Base-by-base conservation (phyloP, 2,797 vertebrate species). In the Mus caroli region DNA sequence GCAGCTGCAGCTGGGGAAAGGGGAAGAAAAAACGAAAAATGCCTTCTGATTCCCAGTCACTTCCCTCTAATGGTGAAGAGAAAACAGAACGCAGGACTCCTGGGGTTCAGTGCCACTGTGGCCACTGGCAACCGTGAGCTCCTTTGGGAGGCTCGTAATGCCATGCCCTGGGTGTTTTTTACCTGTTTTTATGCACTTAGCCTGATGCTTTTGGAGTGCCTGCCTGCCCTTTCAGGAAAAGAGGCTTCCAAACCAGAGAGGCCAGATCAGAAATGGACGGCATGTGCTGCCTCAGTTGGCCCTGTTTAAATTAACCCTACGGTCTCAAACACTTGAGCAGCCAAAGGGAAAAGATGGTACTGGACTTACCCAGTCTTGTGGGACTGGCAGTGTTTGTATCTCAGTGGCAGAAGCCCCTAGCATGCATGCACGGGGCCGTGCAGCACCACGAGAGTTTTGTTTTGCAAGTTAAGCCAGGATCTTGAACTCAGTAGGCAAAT, bases 301-400 rank as follows among this genome's bases (percentile, higher is more conserved):
- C n/a, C 46, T 46, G 26, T 54, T 58, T 75, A n/a, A n/a, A n/a
- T n/a, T n/a, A 56, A 56, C n/a, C 37, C 67, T 24, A 10, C 6
- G 13, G 10, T 24, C 67, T 37, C 62, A 75, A 95, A 92, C 87
- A 34, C 64, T 71, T 52, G 83, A 93, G 28, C 37, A 91, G 60
- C 64, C 46, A 60, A 86, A 82, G 28, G 40, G 1, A 26, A 26
- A 75, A 43, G 40, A 24, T 54, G 40, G n/a, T 34, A 69, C 20
- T 91, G 13, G 15, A 75, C 37, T 73, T 93, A 28, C 58, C 52
- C 58, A 64, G 12, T 76, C 75, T 13, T 50, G 11, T 67, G 46
- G 64, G 31, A 12, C 62, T 58, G 22, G 7, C 0, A 0, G 19
- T 54, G 4, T 26, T 31, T 20, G 4, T 26, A 37, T 20, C 54